A percentile compares a stretch with the other conserved stretches of the same genome.
These are phyloP conservation scores for Pedetes capensis DNA, from an alignment of 2,113 vertebrate genomes.

Conservation along the genomic window DNA sequence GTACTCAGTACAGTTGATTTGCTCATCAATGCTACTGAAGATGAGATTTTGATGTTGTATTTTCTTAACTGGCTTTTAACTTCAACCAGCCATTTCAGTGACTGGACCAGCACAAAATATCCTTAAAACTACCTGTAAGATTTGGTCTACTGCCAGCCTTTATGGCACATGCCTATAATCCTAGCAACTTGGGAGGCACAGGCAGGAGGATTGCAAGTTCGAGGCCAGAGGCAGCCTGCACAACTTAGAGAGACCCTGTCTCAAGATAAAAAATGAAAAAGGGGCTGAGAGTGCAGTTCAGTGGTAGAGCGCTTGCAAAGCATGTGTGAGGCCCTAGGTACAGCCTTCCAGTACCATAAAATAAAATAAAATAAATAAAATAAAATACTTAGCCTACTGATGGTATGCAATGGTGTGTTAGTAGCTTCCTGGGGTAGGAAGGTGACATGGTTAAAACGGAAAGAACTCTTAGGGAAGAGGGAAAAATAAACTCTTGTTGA, in stretches of 20 bases:
- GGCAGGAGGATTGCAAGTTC: too few relatives aligned
- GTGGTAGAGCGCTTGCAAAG: too few relatives aligned
- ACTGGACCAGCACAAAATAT: background rate
- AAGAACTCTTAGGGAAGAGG: background rate
- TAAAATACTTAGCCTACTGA: background rate
- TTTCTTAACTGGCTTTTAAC: background rate
- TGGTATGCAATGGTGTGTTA: background rate
- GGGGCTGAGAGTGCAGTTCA: too few relatives aligned
- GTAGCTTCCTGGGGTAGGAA: background rate
- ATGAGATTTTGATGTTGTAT: conserved; percentile 1
- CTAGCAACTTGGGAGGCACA: too few relatives aligned
- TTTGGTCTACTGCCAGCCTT: too few relatives aligned
- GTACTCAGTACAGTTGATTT: background rate
- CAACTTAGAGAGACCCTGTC: too few relatives aligned
- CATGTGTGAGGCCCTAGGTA: too few relatives aligned
- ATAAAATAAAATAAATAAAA: too few relatives aligned
- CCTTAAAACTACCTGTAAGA: background rate
- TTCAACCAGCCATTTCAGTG: background rate
- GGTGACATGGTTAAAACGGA: background rate
- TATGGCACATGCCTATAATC: too few relatives aligned
- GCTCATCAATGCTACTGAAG: background rate
- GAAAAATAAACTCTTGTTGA: background rate
- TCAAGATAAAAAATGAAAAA: too few relatives aligned
- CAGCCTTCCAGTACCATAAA: too few relatives aligned
- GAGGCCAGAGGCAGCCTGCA: too few relatives aligned